A percentile compares a stretch with the other conserved stretches of the same genome.
Conservation (phyloP, 2,113 vertebrate genomes). For the Brachirus orientalis region DNA sequence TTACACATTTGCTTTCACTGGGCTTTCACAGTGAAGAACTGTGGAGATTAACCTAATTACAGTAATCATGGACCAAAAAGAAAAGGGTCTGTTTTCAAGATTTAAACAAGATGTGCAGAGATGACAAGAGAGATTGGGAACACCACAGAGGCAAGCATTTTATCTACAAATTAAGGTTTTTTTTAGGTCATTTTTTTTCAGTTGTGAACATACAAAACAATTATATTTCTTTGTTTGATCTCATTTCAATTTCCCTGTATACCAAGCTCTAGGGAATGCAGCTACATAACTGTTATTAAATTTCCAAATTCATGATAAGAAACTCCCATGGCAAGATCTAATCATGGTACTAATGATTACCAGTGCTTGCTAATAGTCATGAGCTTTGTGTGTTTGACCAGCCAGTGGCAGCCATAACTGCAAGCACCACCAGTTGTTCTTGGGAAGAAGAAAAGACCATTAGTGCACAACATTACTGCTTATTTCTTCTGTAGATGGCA, state of each 20-base stretch:
- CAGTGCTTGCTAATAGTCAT: background rate
- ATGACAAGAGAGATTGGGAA: slow-evolving; percentile 10
- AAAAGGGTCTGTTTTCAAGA: no score
- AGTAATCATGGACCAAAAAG: background rate
- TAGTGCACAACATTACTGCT: background rate
- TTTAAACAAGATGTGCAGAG: background rate
- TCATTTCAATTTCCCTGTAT: background rate
- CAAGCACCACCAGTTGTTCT: background rate
- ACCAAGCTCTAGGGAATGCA: background rate
- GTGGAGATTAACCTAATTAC: background rate
- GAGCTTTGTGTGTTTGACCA: background rate
- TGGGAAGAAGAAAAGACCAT: background rate
- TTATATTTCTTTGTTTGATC: slow-evolving; percentile 1
- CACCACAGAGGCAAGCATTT: background rate
- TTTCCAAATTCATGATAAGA: background rate
- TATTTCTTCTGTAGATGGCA: background rate
- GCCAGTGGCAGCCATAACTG: background rate
- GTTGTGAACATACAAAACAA: background rate
- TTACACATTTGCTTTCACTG: background rate
- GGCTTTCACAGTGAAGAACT: background rate
- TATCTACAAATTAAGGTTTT: background rate
- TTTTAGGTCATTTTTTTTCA: background rate
- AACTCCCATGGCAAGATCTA: background rate
- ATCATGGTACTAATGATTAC: slow-evolving; percentile 2
- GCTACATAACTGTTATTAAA: slow-evolving; percentile 7